These are phyloP conservation scores for Masnerella sp. DNA, from an alignment of 2,888 invertebrate genomes.

Conservation along the genomic window DNA sequence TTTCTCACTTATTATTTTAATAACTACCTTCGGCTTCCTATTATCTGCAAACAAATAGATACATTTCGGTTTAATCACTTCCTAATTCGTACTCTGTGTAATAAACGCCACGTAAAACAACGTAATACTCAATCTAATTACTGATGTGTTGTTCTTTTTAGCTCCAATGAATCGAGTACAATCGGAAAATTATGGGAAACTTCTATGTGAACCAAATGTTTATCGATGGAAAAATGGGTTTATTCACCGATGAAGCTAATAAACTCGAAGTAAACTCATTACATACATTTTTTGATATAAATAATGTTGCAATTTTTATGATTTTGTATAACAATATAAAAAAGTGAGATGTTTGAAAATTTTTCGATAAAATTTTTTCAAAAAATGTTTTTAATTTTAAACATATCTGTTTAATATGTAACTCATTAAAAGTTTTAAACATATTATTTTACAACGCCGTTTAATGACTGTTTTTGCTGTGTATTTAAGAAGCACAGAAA, in stretches of 20 bases:
- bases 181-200: conserved; percentile 11
- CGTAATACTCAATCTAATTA: conserved; percentile 17
- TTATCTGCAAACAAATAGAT: conserved; percentile 37
- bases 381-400: too few relatives aligned
- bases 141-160: not conserved
- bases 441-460: too few relatives aligned
- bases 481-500: too few relatives aligned
- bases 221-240: not conserved
- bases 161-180: conserved; percentile 1
- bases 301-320: too few relatives aligned
- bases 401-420: too few relatives aligned
- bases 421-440: too few relatives aligned
- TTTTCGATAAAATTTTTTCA: too few relatives aligned
- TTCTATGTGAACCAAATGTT: not conserved
- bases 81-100: conserved; percentile 25
- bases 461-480: too few relatives aligned
- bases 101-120: not conserved
- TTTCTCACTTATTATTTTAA: conserved; percentile 52
- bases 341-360: too few relatives aligned
- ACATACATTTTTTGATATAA: too few relatives aligned
- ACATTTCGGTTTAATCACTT: conserved; percentile 32
- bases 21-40: conserved; percentile 43
- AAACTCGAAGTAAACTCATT: too few relatives aligned
- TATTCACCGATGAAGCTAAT: not conserved
- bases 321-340: too few relatives aligned